Percentiles rank a stretch among this genome's conserved stretches.
Evolutionary conservation across 92 coral and sea anemone species (phyloP).

Genomic region (Actinostola sp.): DNA sequence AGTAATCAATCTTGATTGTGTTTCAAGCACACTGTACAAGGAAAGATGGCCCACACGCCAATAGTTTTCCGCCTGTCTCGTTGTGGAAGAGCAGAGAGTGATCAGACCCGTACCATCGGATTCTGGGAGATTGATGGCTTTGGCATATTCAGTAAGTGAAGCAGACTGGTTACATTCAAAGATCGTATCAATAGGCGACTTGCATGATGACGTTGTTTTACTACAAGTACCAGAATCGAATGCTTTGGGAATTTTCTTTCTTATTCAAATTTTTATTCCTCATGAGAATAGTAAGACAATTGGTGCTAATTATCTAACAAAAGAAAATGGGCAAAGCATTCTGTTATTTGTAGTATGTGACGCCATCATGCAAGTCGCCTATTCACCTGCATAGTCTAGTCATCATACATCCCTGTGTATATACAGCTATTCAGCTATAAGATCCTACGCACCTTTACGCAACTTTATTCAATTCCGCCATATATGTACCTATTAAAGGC

Average conservation of each 20-base stretch:
- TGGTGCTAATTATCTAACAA: too few species aligned
- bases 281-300: too few species aligned
- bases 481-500: too few species aligned
- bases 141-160: conserved; percentile 69
- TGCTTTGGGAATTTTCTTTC: background rate
- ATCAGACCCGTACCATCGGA: conserved; percentile 59
- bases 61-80: conserved; percentile 72
- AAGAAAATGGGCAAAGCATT: too few species aligned
- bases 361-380: too few species aligned
- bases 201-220: background rate
- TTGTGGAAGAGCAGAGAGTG: conserved; percentile 75
- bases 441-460: too few species aligned
- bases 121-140: conserved; percentile 85
- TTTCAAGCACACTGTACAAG: conserved; percentile 75
- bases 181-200: background rate
- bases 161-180: background rate
- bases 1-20: background rate
- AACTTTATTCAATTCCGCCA: too few species aligned
- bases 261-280: too few species aligned
- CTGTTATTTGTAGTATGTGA: too few species aligned
- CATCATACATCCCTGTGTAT: too few species aligned
- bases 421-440: too few species aligned
- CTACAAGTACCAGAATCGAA: background rate
- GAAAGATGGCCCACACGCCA: conserved; percentile 69
- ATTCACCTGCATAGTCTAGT: too few species aligned